These are phyloP conservation scores for Tholera decimalis DNA, from an alignment of 2,888 invertebrate species.

Conservation along the genomic window DNA sequence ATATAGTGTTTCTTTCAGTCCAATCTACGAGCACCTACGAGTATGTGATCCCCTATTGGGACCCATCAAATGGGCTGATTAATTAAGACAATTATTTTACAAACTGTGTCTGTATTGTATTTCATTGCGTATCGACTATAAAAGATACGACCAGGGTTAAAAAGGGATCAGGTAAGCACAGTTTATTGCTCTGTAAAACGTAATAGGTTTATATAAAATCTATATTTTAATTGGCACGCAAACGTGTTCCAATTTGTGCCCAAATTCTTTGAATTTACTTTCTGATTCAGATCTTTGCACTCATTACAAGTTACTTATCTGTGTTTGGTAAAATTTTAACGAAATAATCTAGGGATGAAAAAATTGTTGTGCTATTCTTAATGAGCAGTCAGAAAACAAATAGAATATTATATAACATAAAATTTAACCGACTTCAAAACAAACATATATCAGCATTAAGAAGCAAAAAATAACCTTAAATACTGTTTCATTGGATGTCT, in stretches of 20 bases:
- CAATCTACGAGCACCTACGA: no score
- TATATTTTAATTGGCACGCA: conserved; percentile 57
- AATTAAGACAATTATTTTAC: conserved; percentile 46
- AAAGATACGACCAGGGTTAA: conserved; percentile 49
- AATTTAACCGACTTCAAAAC: no score
- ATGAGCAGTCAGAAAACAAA: no score
- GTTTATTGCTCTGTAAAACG: conserved; percentile 57
- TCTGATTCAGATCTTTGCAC: conserved; percentile 13
- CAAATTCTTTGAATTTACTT: conserved; percentile 9
- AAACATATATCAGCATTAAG: no score
- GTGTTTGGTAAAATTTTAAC: conserved; percentile 13
- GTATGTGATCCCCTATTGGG: conserved; percentile 24
- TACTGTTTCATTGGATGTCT: no score
- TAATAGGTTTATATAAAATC: conserved; percentile 53
- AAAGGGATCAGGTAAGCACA: no score
- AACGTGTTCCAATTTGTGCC: conserved; percentile 45
- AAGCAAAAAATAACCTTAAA: no score
- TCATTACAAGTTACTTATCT: background rate
- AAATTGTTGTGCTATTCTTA: background rate
- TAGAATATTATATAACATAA: no score
- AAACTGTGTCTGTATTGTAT: conserved; percentile 57
- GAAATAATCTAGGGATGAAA: background rate
- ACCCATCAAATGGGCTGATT: conserved; percentile 36
- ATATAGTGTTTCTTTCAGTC: no score
- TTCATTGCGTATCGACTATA: conserved; percentile 41